Evolutionary conservation across 2,888 invertebrate genomes (phyloP).

Genomic region (Parnassius smintheus): DNA sequence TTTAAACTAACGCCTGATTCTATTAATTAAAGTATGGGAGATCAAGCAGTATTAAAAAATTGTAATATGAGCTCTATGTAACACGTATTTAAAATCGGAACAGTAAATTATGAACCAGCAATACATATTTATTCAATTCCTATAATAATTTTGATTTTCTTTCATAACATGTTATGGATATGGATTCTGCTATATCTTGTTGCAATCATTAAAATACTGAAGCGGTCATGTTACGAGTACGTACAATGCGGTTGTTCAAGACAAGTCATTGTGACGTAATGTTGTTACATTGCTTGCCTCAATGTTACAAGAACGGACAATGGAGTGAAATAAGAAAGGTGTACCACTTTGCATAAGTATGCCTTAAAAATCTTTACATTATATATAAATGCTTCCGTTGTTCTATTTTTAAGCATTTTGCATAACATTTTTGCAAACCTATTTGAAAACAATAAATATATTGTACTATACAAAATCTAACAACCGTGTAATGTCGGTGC

Average conservation of each 20-base stretch:
- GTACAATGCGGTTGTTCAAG: constrained; percentile 7
- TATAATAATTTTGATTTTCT: too few relatives aligned
- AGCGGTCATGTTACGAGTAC: constrained; percentile 2
- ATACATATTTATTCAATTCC: too few relatives aligned
- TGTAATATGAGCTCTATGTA: too few relatives aligned
- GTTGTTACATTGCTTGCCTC: constrained; percentile 23
- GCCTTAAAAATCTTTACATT: constrained; percentile 18
- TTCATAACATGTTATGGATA: not conserved
- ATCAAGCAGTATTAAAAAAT: too few relatives aligned
- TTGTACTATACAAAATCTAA: too few relatives aligned
- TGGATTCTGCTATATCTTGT: constrained; percentile 9
- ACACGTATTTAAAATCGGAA: too few relatives aligned
- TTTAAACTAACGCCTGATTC: too few relatives aligned
- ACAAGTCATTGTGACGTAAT: constrained; percentile 26
- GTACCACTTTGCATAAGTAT: constrained; percentile 31
- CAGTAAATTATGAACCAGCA: too few relatives aligned
- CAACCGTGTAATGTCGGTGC: too few relatives aligned
- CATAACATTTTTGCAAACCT: too few relatives aligned
- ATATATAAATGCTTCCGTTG: constrained; percentile 17
- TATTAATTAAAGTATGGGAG: too few relatives aligned
- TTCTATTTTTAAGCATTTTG: not conserved
- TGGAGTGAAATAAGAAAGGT: constrained; percentile 29
- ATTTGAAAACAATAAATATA: too few relatives aligned
- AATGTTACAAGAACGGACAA: constrained; percentile 28
- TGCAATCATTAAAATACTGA: constrained; percentile 4